These are phyloP conservation scores for Neoscelio sp. DNA, from an alignment of 2,888 invertebrate species.

Conservation along the genomic window DNA sequence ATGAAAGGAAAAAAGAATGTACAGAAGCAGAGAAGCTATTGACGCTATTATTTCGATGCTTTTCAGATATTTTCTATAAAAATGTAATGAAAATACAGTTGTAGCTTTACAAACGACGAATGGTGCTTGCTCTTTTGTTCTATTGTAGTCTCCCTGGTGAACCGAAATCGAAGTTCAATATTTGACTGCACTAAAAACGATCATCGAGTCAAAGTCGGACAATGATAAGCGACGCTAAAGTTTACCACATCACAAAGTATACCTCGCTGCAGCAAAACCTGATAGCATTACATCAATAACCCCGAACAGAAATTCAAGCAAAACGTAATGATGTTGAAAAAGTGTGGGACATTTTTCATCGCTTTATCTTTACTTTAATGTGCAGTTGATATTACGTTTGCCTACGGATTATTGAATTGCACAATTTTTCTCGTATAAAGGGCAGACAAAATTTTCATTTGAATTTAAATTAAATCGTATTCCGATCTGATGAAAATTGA, in stretches of 20 bases:
- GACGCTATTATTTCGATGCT: no score
- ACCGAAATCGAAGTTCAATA: slow-evolving; percentile 40
- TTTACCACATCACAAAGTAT: slow-evolving; percentile 35
- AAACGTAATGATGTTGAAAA: slow-evolving; percentile 21
- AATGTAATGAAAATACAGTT: slow-evolving; percentile 2
- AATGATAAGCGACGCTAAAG: slow-evolving; percentile 39
- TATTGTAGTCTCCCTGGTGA: slow-evolving; percentile 14
- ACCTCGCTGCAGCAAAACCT: slow-evolving; percentile 1
- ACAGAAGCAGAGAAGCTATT: no score
- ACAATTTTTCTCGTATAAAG: neutral
- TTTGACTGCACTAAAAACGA: slow-evolving; percentile 34
- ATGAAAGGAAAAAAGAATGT: no score
- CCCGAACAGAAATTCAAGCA: slow-evolving; percentile 21
- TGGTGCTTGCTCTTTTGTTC: slow-evolving; percentile 25
- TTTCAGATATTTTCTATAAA: neutral
- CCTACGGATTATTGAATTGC: neutral
- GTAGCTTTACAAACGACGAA: slow-evolving; percentile 11
- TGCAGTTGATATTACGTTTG: neutral
- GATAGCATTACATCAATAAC: slow-evolving; percentile 36
- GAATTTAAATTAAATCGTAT: neutral
- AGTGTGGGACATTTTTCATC: slow-evolving; percentile 7
- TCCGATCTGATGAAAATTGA: no score
- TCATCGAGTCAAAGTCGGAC: slow-evolving; percentile 29
- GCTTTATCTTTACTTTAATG: neutral
- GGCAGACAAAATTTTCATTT: no score